These are phyloP conservation scores for Onychostoma macrolepis DNA, from an alignment of 2,113 vertebrate genomes.

Conservation along the genomic window DNA sequence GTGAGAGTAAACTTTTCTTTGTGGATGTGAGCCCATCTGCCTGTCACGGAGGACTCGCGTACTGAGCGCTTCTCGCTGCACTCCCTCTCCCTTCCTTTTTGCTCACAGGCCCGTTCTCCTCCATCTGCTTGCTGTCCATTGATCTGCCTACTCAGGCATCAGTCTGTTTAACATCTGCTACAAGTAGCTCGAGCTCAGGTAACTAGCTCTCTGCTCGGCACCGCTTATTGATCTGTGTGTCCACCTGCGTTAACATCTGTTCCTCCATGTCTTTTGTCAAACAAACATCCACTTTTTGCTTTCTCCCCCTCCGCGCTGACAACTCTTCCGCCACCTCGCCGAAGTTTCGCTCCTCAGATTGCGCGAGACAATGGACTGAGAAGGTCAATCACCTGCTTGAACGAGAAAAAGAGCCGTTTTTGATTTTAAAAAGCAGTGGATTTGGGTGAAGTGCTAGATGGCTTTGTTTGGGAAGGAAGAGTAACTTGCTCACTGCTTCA, in stretches of 20 bases:
- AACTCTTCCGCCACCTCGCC: slow-evolving; percentile 26
- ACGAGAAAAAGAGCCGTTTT: not conserved
- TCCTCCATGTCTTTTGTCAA: slow-evolving; percentile 73
- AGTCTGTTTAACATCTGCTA: slow-evolving; percentile 82
- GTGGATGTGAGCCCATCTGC: slow-evolving; percentile 74
- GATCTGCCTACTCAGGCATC: slow-evolving; percentile 80
- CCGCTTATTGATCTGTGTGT: slow-evolving; percentile 78
- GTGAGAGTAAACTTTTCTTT: slow-evolving; percentile 64
- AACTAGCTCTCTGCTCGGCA: slow-evolving; percentile 74
- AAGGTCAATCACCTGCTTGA: slow-evolving; percentile 26
- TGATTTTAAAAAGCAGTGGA: not conserved
- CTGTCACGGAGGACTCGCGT: slow-evolving; percentile 63
- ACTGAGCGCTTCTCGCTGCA: slow-evolving; percentile 3
- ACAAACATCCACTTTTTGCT: slow-evolving; percentile 67
- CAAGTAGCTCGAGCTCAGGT: slow-evolving; percentile 78
- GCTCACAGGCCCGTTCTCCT: slow-evolving; percentile 66
- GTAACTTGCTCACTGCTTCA: not conserved
- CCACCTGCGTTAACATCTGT: slow-evolving; percentile 83
- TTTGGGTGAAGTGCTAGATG: slow-evolving; percentile 23
- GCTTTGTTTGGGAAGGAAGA: not conserved
- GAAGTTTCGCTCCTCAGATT: slow-evolving; percentile 2
- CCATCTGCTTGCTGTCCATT: slow-evolving; percentile 83
- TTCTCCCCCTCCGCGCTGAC: slow-evolving; percentile 64
- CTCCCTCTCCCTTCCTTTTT: slow-evolving; percentile 26
- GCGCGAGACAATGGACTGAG: not conserved